A percentile compares a stretch with the other conserved stretches of the same genome.
Evolutionary conservation across 2,797 vertebrate species (phyloP).

Genomic region (Gorsachius magnificus): DNA sequence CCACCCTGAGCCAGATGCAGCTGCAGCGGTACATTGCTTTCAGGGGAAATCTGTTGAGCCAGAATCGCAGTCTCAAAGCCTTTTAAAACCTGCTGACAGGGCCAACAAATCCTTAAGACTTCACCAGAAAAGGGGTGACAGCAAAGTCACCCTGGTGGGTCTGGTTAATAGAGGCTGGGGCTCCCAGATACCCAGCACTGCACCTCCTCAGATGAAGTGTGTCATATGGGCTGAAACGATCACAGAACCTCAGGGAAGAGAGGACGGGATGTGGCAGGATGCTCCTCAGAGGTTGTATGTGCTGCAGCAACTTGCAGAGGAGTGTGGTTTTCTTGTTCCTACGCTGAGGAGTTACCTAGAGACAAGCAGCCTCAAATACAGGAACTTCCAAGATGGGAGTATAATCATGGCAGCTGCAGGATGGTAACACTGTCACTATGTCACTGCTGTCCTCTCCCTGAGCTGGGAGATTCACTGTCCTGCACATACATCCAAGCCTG

Average conservation of each 20-base stretch:
- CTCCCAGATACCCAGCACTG: background rate
- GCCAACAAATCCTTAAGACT: background rate
- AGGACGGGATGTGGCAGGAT: background rate
- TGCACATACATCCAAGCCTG: background rate
- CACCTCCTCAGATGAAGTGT: accelerated
- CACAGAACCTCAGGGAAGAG: accelerated
- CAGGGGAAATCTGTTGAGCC: background rate
- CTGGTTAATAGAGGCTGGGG: background rate
- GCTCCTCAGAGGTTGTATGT: background rate
- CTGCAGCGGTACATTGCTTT: accelerated
- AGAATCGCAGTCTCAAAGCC: background rate
- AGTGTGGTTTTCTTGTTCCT: background rate
- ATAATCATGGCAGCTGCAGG: background rate
- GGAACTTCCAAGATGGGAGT: background rate
- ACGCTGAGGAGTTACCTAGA: background rate
- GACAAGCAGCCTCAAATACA: background rate
- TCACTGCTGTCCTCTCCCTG: background rate
- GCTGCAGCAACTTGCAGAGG: background rate
- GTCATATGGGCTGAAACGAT: accelerated
- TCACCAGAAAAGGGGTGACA: background rate
- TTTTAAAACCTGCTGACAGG: background rate
- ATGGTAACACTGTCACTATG: background rate
- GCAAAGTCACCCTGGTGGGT: background rate
- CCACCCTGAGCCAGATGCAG: background rate
- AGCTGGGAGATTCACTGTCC: background rate